phyloP scores from a whole-genome alignment of 2,888 invertebrate species.

The Noctuana brunneofusca region DNA sequence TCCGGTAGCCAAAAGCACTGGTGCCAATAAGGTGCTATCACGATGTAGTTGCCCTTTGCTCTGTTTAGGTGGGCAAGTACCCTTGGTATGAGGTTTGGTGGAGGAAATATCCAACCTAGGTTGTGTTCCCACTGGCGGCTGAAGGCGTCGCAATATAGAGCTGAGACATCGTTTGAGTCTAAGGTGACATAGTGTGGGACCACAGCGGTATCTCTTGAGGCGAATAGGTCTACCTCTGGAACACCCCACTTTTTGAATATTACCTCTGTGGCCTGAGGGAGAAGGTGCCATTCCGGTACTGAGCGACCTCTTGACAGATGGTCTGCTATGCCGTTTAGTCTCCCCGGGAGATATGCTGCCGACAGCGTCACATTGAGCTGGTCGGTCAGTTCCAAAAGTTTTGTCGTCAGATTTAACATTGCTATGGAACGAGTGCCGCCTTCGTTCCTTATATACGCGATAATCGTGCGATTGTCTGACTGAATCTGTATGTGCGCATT shows the following conservation, averaged over 20 bases:
- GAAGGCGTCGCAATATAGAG: slow-evolving; percentile 1
- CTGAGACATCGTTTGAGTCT: not conserved
- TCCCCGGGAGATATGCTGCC: not conserved
- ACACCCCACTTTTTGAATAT: not conserved
- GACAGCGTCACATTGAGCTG: not conserved
- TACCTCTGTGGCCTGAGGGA: not conserved
- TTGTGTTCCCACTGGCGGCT: not conserved
- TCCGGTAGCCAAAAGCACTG: not conserved
- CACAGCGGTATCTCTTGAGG: not conserved
- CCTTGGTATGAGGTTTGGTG: not conserved
- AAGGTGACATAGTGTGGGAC: not conserved
- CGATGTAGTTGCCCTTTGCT: not conserved
- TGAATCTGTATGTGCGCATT: not conserved
- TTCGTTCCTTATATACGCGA: not conserved
- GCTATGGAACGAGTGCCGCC: not conserved
- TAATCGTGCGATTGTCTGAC: not conserved
- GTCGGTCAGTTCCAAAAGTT: not conserved
- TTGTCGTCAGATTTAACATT: not conserved
- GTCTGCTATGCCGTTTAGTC: not conserved
- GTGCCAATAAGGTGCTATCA: not conserved
- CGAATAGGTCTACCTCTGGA: not conserved
- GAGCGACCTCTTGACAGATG: not conserved
- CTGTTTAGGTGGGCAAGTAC: not conserved
- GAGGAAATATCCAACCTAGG: not conserved
- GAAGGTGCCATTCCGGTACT: not conserved